phyloP scores from a whole-genome alignment of 2,888 invertebrate genomes.

The Myopa tessellatipennis region DNA sequence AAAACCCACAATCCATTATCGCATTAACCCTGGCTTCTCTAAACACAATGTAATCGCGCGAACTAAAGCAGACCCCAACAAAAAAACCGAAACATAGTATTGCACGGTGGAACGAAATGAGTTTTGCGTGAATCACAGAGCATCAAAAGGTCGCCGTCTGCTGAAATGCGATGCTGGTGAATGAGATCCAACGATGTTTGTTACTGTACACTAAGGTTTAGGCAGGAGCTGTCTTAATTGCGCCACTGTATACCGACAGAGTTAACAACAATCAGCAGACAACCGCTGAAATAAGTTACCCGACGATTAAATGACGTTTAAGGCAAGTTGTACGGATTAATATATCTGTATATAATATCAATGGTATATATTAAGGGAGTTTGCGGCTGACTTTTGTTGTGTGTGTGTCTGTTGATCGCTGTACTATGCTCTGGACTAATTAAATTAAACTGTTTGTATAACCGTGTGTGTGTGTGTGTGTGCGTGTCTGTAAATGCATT shows the following conservation, averaged over 20 bases:
- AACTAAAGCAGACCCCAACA: neutral
- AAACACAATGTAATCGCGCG: neutral
- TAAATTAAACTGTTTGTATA: too few relatives aligned
- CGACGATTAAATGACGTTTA: neutral
- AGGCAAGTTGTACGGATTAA: neutral
- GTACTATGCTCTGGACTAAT: neutral
- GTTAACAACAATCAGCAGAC: neutral
- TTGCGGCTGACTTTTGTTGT: neutral
- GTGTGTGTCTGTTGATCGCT: neutral
- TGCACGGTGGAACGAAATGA: neutral
- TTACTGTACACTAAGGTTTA: too few relatives aligned
- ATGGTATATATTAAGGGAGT: neutral
- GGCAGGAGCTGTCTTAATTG: too few relatives aligned
- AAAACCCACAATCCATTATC: neutral
- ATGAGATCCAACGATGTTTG: too few relatives aligned
- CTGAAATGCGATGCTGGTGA: too few relatives aligned
- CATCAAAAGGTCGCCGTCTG: too few relatives aligned
- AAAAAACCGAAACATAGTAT: neutral
- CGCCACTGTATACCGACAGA: too few relatives aligned
- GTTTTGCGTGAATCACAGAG: too few relatives aligned
- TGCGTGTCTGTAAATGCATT: slow-evolving; percentile 1
- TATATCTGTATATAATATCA: neutral
- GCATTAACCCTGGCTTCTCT: neutral
- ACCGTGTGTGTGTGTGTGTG: neutral
- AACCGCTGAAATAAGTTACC: neutral